Percentiles rank a stretch among this genome's conserved stretches.
These are phyloP conservation scores for Paratilapia polleni DNA, from an alignment of 2,113 vertebrate species.

Conservation along the genomic window DNA sequence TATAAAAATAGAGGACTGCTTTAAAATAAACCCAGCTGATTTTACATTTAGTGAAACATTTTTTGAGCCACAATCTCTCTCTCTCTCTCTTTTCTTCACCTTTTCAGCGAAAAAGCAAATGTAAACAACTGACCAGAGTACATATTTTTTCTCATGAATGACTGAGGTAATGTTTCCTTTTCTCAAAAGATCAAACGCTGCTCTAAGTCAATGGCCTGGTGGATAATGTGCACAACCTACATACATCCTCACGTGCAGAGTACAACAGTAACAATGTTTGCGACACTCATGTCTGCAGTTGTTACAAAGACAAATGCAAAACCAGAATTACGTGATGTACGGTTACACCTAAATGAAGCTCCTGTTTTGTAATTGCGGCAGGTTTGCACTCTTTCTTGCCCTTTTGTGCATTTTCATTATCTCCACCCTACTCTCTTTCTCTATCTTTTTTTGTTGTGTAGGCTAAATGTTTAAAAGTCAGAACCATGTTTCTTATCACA, in stretches of 20 bases:
- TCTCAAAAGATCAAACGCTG: conserved; percentile 68
- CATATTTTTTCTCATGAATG: conserved; percentile 72
- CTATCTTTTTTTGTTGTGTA: not conserved
- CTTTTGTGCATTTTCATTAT: not conserved
- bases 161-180: conserved; percentile 81
- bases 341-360: not conserved
- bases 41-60: conserved; percentile 82
- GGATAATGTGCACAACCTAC: conserved; percentile 39
- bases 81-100: conserved; percentile 57
- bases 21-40: conserved; percentile 87
- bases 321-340: not conserved
- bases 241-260: conserved; percentile 18
- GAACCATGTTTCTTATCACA: not conserved
- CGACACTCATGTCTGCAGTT: not conserved
- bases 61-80: conserved; percentile 61
- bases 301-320: not conserved
- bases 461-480: not conserved
- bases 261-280: not conserved
- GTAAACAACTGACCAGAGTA: conserved; percentile 75
- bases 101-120: conserved; percentile 77
- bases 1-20: conserved; percentile 82
- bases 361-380: not conserved
- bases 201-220: conserved; percentile 40
- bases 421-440: not conserved
- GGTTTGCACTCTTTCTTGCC: not conserved